These are phyloP conservation scores for Drosophila mimetica DNA, from an alignment of 2,888 invertebrate genomes.

Conservation along the genomic window DNA sequence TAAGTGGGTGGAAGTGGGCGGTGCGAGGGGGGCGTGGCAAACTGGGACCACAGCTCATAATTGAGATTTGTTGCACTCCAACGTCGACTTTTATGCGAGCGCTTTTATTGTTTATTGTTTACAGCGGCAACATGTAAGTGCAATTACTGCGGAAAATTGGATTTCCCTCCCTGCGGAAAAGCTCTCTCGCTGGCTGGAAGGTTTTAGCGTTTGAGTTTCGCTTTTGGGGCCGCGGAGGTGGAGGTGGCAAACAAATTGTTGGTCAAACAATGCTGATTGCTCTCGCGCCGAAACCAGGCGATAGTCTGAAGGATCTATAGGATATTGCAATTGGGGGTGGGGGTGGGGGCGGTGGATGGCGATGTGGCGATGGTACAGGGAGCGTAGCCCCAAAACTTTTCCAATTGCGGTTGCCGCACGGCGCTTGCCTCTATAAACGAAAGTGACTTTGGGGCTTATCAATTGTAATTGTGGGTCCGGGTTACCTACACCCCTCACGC, in stretches of 20 bases:
- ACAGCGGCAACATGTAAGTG: constrained; percentile 71
- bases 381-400: constrained; percentile 52
- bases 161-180: constrained; percentile 50
- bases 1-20: constrained; percentile 22
- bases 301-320: constrained; percentile 10
- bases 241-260: constrained; percentile 32
- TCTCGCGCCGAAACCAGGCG: background rate
- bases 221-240: background rate
- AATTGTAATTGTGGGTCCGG: constrained; percentile 70
- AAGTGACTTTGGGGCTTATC: constrained; percentile 78
- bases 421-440: constrained; percentile 57
- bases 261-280: constrained; percentile 47
- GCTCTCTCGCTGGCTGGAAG: constrained; percentile 5
- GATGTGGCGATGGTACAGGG: background rate
- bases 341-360: too few relatives aligned
- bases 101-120: constrained; percentile 71
- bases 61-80: constrained; percentile 75
- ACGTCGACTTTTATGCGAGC: constrained; percentile 70
- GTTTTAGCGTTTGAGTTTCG: constrained; percentile 15
- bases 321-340: background rate
- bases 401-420: constrained; percentile 56
- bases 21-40: constrained; percentile 2
- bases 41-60: constrained; percentile 57
- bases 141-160: constrained; percentile 76
- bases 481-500: constrained; percentile 16